Conservation (phyloP, 2,113 vertebrate species). For the Verasper variegatus region DNA sequence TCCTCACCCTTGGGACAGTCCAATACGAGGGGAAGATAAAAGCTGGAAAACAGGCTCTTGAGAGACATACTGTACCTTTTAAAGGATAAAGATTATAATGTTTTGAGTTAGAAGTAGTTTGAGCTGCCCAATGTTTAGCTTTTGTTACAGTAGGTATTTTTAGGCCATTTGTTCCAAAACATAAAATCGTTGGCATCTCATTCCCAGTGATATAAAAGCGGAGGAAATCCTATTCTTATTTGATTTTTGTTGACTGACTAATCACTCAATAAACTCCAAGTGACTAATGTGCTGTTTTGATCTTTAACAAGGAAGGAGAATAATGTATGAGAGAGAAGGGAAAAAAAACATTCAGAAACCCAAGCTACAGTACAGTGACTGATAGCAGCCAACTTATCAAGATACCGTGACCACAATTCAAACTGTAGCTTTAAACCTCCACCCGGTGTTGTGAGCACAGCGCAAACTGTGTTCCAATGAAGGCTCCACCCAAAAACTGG, state of each 20-base stretch:
- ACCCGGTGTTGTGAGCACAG: conserved; percentile 23
- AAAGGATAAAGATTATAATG: conserved; percentile 2
- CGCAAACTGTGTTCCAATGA: not conserved
- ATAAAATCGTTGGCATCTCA: not conserved
- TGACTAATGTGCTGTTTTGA: not conserved
- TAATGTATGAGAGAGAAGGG: not conserved
- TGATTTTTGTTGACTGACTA: too few species aligned
- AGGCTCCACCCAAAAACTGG: conserved; percentile 39
- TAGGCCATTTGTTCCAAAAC: too few species aligned
- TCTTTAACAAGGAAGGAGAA: not conserved
- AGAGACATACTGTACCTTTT: conserved; percentile 23
- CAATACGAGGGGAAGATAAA: conserved; percentile 53
- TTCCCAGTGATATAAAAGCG: not conserved
- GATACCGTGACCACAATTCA: conserved; percentile 42
- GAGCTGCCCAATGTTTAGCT: not conserved
- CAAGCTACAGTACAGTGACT: conserved; percentile 15
- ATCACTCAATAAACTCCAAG: too few species aligned
- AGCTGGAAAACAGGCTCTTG: conserved; percentile 22
- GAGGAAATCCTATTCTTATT: too few species aligned
- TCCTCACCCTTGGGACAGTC: conserved; percentile 26
- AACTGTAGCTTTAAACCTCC: conserved; percentile 48
- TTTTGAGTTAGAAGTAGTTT: conserved; percentile 19
- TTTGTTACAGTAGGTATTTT: not conserved
- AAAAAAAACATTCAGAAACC: not conserved
- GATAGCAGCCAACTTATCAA: conserved; percentile 53